These are phyloP conservation scores for Saguinus midas DNA, from an alignment of 2,113 vertebrate genomes.

Conservation along the genomic window DNA sequence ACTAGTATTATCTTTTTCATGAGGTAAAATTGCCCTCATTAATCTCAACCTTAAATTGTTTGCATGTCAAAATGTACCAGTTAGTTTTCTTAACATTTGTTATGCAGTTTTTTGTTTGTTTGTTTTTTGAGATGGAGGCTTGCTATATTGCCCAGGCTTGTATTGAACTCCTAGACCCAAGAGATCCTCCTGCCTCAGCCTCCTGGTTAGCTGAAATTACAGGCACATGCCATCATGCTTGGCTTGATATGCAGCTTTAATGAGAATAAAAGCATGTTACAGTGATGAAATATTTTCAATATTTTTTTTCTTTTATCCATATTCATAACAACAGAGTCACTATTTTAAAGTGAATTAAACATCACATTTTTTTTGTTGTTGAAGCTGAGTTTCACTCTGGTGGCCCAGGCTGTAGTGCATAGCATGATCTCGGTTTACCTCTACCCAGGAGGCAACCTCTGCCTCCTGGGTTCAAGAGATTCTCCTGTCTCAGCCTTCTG, in stretches of 20 bases:
- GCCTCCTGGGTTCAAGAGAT: too few species aligned
- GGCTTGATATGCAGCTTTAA: constrained; percentile 1
- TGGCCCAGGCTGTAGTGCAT: background rate
- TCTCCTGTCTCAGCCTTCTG: too few species aligned
- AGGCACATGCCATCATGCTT: too few species aligned
- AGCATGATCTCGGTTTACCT: background rate
- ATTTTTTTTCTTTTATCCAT: constrained; percentile 17
- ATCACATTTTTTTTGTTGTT: background rate
- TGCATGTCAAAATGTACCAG: background rate
- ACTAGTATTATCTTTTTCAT: background rate
- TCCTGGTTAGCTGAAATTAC: too few species aligned
- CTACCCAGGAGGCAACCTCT: too few species aligned
- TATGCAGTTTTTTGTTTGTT: background rate
- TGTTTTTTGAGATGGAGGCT: too few species aligned
- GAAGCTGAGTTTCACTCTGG: too few species aligned
- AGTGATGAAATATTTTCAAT: background rate
- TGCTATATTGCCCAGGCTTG: too few species aligned
- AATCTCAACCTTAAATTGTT: background rate
- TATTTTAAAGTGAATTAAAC: constrained; percentile 38
- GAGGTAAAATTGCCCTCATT: background rate
- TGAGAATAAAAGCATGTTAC: background rate
- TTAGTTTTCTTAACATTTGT: background rate
- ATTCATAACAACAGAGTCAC: background rate
- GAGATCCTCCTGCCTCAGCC: too few species aligned
- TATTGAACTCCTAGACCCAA: too few species aligned